Base-by-base conservation (phyloP, 2,888 invertebrate genomes). In the Anarsia innoxiella region DNA sequence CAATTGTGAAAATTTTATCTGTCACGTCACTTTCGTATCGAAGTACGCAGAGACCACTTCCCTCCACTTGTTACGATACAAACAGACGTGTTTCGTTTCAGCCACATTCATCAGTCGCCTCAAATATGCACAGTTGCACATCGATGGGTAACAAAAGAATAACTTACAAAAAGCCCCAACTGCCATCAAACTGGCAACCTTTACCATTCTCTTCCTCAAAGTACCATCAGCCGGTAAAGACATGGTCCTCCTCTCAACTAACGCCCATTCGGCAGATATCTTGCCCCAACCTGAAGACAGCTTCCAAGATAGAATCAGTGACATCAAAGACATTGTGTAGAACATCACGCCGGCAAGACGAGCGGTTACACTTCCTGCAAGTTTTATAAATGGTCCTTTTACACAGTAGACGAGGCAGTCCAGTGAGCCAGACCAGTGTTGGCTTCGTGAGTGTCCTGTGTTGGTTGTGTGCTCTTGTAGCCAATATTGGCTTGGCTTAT, bases 311-410 rank as follows among this genome's bases (percentile, higher is more conserved):
- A 75, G 42, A 2, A 72, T 27, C 0, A 71, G 47, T 0, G 72
- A 69, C 1, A 67, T 12, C 9, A 71, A 52, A 1, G 71, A 52
- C 28, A 66, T 63, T 1, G 65, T 52, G 40, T 82, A 82, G 43
- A 78, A 78, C 9, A 78, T 62, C 0, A 72, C 66, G 1, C 80
- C 80, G 0, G 78, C 64, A 1, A 75, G 31, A 0, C 74, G 54
- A 0, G 67, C 70, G n/a, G 71, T 59, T 2, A 72, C 51, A 30
- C 74, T 72, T 36, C 74, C 74, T 73, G 41, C 2, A 58, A 19
- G 19, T 3, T 19, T 19, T 19, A 19, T 19, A 19, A 8, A 5
- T 19, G 19, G 3, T 19, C 8, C 8, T 19, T 19, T 19, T 19
- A n/a, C n/a, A n/a, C n/a, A n/a, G n/a, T n/a, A n/a, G n/a, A n/a